Conservation (phyloP, 2,113 vertebrate genomes). For the Condylura cristata region DNA sequence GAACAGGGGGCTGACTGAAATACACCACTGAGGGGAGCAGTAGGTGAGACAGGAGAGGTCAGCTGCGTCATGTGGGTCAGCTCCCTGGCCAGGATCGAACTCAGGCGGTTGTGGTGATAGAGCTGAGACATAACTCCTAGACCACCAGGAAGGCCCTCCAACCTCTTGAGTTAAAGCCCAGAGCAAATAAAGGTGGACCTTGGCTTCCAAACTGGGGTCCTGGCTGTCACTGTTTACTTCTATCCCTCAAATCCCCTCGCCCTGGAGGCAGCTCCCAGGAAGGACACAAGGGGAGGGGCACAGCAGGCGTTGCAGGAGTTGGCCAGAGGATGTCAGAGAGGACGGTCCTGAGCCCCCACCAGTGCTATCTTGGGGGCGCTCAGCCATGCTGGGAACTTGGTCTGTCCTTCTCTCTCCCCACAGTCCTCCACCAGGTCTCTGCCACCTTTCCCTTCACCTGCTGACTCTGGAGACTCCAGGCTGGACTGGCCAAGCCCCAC, state of each 20-base stretch:
- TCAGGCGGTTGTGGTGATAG: too few species aligned
- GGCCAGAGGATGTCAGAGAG: not conserved
- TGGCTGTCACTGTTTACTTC: not conserved
- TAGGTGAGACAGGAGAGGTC: too few species aligned
- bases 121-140: too few species aligned
- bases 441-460: not conserved
- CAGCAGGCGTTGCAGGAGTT: not conserved
- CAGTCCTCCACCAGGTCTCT: fast-evolving
- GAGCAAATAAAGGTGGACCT: not conserved
- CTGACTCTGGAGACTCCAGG: not conserved
- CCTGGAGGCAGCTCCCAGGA: not conserved
- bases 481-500: fast-evolving
- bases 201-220: not conserved
- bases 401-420: not conserved
- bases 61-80: too few species aligned
- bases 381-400: not conserved
- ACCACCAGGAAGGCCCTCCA: too few species aligned
- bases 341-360: too few species aligned
- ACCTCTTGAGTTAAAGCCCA: not conserved
- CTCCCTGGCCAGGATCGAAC: too few species aligned
- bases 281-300: fast-evolving
- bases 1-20: too few species aligned
- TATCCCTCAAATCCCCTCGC: not conserved
- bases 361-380: not conserved
- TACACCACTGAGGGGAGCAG: too few species aligned